These are phyloP conservation scores for Caenorhabditis imperialis DNA, from an alignment of 2,888 invertebrate genomes.

Conservation along the genomic window DNA sequence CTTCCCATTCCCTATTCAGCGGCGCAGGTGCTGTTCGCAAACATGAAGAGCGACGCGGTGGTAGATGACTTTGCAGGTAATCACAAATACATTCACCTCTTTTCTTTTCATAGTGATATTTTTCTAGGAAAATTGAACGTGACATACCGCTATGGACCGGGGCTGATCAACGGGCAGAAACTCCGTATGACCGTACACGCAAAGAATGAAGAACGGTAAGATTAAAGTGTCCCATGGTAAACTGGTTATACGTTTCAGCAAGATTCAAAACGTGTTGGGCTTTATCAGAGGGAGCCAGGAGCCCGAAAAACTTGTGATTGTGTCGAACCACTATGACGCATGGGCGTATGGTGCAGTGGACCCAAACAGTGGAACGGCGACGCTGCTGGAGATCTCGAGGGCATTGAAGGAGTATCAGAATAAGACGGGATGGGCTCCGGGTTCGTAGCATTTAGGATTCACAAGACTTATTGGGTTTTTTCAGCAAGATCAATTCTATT, in stretches of 20 bases:
- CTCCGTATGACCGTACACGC: conserved; percentile 66
- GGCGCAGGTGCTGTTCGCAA: conserved; percentile 70
- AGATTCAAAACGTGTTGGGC: conserved; percentile 78
- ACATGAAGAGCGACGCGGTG: conserved; percentile 74
- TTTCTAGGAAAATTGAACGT: conserved; percentile 53
- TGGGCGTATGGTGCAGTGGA: conserved; percentile 80
- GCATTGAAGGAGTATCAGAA: conserved; percentile 60
- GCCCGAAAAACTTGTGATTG: conserved; percentile 80
- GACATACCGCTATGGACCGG: conserved; percentile 79
- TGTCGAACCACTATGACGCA: conserved; percentile 82
- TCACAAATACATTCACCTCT: not conserved
- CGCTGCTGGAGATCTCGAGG: conserved; percentile 79
- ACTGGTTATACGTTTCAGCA: conserved; percentile 44
- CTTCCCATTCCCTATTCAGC: conserved; percentile 79
- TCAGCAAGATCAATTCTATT: conserved; percentile 78
- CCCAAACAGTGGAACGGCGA: conserved; percentile 80
- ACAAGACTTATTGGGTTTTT: too few species aligned
- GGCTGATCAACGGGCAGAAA: conserved; percentile 68
- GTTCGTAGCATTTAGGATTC: not conserved
- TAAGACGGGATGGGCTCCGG: conserved; percentile 79
- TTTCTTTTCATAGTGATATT: too few species aligned
- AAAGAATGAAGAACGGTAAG: conserved; percentile 61
- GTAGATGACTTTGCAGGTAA: conserved; percentile 77
- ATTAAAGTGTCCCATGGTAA: too few species aligned
- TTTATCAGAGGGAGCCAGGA: conserved; percentile 77